Evolutionary conservation across 1,140 invertebrate genomes (phyloP).

Genomic region (Musca vetustissima): DNA sequence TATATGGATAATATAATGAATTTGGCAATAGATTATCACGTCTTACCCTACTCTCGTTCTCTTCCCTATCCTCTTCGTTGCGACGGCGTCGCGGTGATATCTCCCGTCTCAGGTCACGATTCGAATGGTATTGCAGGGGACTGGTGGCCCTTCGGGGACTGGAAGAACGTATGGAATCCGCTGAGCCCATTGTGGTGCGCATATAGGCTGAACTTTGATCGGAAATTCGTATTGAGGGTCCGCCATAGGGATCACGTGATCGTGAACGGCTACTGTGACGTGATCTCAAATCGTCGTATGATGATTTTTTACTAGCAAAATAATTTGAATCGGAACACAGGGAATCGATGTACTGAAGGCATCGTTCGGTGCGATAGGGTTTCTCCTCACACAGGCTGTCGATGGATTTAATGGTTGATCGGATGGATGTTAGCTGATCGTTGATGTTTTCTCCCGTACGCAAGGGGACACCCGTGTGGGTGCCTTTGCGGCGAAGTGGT

Average conservation of each 20-base stretch:
- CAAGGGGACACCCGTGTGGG: conserved; percentile 47
- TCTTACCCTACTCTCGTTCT: conserved; percentile 54
- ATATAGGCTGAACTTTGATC: conserved; percentile 33
- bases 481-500: conserved; percentile 48
- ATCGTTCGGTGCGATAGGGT: conserved; percentile 50
- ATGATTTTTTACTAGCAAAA: conserved; percentile 46
- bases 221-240: conserved; percentile 46
- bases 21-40: conserved; percentile 55
- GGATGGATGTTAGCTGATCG: conserved; percentile 51
- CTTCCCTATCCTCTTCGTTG: conserved; percentile 40
- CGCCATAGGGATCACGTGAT: conserved; percentile 32
- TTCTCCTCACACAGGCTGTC: conserved; percentile 52
- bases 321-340: conserved; percentile 45
- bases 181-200: conserved; percentile 43
- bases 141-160: conserved; percentile 38
- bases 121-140: conserved; percentile 44
- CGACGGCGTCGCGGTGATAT: conserved; percentile 42
- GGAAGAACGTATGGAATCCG: conserved; percentile 39
- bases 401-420: conserved; percentile 54
- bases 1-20: conserved; percentile 44
- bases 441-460: conserved; percentile 52
- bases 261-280: conserved; percentile 42
- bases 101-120: conserved; percentile 46
- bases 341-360: conserved; percentile 52
- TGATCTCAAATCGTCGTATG: conserved; percentile 42